These are phyloP conservation scores for Drosophila mulleri DNA, from an alignment of 2,888 invertebrate species.

Conservation along the genomic window DNA sequence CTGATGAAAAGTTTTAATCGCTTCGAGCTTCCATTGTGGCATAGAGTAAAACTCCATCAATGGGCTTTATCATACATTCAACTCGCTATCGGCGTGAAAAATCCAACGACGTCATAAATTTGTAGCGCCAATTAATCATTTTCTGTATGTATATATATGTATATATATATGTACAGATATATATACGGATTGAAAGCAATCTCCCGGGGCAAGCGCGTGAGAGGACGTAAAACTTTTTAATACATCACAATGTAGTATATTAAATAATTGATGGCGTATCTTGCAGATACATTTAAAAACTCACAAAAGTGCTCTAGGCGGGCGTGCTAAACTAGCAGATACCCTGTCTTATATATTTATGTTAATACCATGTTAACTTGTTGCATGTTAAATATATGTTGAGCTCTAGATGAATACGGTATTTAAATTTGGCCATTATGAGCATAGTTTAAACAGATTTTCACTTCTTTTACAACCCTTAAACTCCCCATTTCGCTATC, in stretches of 20 bases:
- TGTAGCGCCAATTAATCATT: slow-evolving; percentile 79
- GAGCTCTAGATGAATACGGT: too few relatives aligned
- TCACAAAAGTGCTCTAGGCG: neutral
- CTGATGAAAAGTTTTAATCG: slow-evolving; percentile 73
- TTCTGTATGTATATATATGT: slow-evolving; percentile 9
- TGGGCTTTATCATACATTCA: slow-evolving; percentile 74
- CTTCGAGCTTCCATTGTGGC: slow-evolving; percentile 25
- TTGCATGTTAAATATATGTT: neutral
- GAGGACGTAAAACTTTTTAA: slow-evolving; percentile 30
- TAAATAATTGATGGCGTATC: slow-evolving; percentile 64
- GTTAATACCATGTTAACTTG: too few relatives aligned
- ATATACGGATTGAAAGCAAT: slow-evolving; percentile 7
- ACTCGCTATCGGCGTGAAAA: slow-evolving; percentile 61
- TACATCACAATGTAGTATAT: slow-evolving; percentile 53
- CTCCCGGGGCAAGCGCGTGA: slow-evolving; percentile 5
- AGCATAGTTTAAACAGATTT: too few relatives aligned
- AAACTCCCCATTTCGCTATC: neutral
- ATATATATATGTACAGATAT: neutral
- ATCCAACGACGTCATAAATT: slow-evolving; percentile 72
- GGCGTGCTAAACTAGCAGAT: neutral
- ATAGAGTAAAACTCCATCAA: slow-evolving; percentile 31
- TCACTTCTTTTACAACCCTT: neutral
- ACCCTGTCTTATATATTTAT: neutral
- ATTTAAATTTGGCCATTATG: too few relatives aligned
- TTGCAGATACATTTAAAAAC: slow-evolving; percentile 37